Evolutionary conservation across 2,797 vertebrate species (phyloP), one percentile per base, ranked within the genome.

Genomic region (Lemur catta): DNA sequence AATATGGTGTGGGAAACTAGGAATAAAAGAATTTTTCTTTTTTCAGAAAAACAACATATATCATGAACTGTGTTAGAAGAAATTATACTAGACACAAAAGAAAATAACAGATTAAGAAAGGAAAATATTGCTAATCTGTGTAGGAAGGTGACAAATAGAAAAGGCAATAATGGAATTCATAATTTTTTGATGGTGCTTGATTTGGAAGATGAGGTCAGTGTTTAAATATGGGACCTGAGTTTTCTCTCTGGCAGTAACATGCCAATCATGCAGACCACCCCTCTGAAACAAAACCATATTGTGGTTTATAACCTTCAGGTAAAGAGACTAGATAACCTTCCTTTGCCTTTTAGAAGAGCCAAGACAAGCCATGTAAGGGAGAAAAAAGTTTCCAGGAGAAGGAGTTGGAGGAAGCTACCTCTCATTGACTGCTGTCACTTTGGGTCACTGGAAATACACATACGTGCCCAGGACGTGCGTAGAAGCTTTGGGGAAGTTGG

Each of bases 371-470:
- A 28, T 72, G 61, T 76, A 50, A 94, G 57, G 55, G 55, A 92
- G 81, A 88, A 89, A 61, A 30, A 75, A 59, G 55, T 20, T 55
- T 80, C 96, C 50, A 43, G 59, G 78, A 89, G 82, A 94, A 69
- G 63, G 22, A 93, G 46, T 71, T 79, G 84, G 52, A 95, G 96
- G 72, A 65, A 43, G 65, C 26, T 63, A 22, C n/a, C 26, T 91
- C n/a, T 59, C 71, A 78, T 20, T 84, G 61, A 59, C 75, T 81
- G 41, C 71, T 78, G 84, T 65, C 71, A 94, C 78, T 74, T 61
- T 87, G 90, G 89, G 76, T 85, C 95, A 95, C 52, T 85, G 76
- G 26, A 81, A 89, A 88, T 50, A 89, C 75, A 63, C 84, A 38
- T 33, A 26, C 41, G 12, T 84, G 87, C 35, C 85, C 72, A 94